These are phyloP conservation scores for Paratilapia polleni DNA, from an alignment of 2,113 vertebrate species.

Conservation along the genomic window DNA sequence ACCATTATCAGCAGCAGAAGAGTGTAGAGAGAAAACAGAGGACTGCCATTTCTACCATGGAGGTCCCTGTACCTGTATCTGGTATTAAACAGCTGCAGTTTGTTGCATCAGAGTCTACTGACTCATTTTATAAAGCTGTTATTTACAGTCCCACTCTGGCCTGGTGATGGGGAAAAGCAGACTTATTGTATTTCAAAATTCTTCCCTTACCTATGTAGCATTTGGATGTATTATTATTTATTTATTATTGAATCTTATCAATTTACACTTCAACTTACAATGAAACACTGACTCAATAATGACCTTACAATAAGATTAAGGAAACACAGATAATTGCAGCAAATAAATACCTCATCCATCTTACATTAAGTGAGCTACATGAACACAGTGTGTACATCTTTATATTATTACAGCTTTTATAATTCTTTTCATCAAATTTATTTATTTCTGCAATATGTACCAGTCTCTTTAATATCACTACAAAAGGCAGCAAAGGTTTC, in stretches of 20 bases:
- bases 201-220: neutral
- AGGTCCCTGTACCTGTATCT: neutral
- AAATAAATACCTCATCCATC: too few species aligned
- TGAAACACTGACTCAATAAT: neutral
- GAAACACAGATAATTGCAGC: neutral
- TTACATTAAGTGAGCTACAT: too few species aligned
- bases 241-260: neutral
- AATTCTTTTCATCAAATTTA: neutral
- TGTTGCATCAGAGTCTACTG: too few species aligned
- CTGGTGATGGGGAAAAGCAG: too few species aligned
- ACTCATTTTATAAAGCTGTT: too few species aligned
- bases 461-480: neutral
- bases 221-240: neutral
- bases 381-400: too few species aligned
- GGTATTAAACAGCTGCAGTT: too few species aligned
- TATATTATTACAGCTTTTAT: fast-evolving
- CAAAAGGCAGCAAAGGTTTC: neutral
- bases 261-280: too few species aligned
- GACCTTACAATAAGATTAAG: neutral
- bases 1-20: neutral
- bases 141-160: neutral
- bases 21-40: neutral
- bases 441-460: neutral
- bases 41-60: neutral
- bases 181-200: neutral